Conservation (phyloP, 2,113 vertebrate species). For the Anolis carolinensis region DNA sequence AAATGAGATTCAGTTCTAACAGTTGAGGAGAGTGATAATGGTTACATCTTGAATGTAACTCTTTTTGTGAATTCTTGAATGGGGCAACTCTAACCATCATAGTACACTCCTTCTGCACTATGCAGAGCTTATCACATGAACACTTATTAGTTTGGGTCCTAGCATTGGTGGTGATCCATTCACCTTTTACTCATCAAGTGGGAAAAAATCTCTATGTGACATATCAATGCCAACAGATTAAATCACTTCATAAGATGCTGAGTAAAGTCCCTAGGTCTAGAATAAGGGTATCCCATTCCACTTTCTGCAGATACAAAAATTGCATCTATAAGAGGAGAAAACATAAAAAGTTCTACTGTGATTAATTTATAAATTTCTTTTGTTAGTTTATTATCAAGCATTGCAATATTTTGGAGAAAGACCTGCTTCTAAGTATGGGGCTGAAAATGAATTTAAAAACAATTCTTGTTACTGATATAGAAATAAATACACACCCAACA, state of each 20-base stretch:
- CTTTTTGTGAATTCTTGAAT: no score
- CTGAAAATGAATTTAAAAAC: neutral
- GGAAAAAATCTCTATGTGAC: neutral
- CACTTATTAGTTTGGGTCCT: neutral
- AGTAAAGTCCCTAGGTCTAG: neutral
- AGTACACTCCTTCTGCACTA: neutral
- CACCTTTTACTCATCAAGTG: neutral
- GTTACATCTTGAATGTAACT: no score
- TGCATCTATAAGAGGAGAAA: neutral
- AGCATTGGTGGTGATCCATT: neutral
- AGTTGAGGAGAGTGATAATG: no score
- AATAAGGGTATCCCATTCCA: neutral
- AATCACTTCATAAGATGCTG: neutral
- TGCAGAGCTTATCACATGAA: neutral
- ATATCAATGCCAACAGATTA: neutral
- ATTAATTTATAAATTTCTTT: neutral
- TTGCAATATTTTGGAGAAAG: neutral
- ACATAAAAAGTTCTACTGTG: neutral
- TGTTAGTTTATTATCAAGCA: neutral
- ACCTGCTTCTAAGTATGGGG: neutral
- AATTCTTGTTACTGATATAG: conserved; percentile 28
- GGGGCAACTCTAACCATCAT: neutral
- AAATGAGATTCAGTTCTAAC: no score
- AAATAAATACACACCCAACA: neutral
- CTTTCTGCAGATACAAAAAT: neutral